A percentile compares a stretch with the other conserved stretches of the same genome.
Evolutionary conservation across 2,888 invertebrate species (phyloP).

Genomic region (Limnephilus lunatus): DNA sequence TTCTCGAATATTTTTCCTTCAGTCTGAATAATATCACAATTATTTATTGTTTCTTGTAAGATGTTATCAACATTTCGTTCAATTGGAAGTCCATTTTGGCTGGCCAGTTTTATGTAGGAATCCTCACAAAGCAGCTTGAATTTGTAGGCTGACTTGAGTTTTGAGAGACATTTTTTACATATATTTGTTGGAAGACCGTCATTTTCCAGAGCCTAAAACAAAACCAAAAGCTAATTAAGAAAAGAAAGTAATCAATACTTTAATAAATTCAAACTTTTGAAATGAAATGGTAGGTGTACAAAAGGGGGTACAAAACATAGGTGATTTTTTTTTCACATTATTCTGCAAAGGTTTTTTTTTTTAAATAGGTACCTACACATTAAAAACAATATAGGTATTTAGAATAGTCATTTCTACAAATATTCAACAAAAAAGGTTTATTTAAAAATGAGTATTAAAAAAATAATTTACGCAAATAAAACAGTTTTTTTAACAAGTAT

Average conservation of each 20-base stretch:
- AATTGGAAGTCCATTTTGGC: background rate
- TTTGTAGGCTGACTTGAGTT: constrained; percentile 60
- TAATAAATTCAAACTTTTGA: too few species aligned
- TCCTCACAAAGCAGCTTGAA: constrained; percentile 61
- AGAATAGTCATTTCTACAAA: too few species aligned
- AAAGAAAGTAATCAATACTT: background rate
- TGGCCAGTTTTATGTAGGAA: constrained; percentile 51
- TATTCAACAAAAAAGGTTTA: too few species aligned
- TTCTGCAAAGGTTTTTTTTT: too few species aligned
- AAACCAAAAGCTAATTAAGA: background rate
- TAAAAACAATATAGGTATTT: too few species aligned
- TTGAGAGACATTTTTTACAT: constrained; percentile 58
- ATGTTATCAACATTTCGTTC: background rate
- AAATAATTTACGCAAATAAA: too few species aligned
- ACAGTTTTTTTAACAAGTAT: too few species aligned
- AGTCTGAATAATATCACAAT: background rate
- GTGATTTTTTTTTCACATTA: too few species aligned
- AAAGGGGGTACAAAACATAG: too few species aligned
- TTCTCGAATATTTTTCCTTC: background rate
- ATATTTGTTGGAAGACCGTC: constrained; percentile 60
- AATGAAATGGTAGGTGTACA: too few species aligned
- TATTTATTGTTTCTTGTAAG: background rate
- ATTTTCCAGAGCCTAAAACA: constrained; percentile 49
- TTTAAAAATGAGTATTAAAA: too few species aligned
- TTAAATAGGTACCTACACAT: too few species aligned